These are phyloP conservation scores for Chorisops tibialis DNA, from an alignment of 2,888 invertebrate species.

Conservation along the genomic window DNA sequence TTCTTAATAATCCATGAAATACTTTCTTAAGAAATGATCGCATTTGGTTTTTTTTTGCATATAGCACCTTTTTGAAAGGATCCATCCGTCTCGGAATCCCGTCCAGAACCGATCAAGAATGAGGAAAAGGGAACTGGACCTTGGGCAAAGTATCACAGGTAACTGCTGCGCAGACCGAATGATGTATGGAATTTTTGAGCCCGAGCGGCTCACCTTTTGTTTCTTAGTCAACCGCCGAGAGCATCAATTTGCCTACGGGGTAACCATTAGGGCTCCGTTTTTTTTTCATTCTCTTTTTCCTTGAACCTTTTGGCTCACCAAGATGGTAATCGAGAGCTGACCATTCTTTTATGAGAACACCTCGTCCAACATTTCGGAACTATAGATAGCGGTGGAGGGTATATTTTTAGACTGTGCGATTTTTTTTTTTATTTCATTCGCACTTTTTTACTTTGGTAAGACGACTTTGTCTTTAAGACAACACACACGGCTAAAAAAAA, in stretches of 20 bases:
- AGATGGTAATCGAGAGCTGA: conserved; percentile 11
- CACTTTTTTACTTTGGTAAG: no score
- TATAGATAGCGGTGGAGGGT: background rate
- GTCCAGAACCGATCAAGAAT: no score
- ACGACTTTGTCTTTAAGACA: no score
- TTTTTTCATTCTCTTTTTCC: background rate
- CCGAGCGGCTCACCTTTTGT: background rate
- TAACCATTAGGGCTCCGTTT: background rate
- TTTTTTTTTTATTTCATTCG: no score
- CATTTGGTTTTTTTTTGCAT: no score
- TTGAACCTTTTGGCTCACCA: background rate
- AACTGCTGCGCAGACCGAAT: background rate
- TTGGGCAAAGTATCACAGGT: no score
- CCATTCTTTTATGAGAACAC: conserved; percentile 3
- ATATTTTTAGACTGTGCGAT: background rate
- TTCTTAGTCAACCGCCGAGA: background rate
- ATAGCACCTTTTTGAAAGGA: no score
- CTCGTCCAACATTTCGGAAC: background rate
- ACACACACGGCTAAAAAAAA: no score
- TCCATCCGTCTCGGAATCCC: no score
- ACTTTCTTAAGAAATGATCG: no score
- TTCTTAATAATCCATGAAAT: no score
- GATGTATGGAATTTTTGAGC: conserved; percentile 4
- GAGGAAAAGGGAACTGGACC: no score
- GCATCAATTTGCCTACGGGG: conserved; percentile 3